These are phyloP conservation scores for Epinephelus moara DNA, from an alignment of 2,113 vertebrate genomes.

Conservation along the genomic window DNA sequence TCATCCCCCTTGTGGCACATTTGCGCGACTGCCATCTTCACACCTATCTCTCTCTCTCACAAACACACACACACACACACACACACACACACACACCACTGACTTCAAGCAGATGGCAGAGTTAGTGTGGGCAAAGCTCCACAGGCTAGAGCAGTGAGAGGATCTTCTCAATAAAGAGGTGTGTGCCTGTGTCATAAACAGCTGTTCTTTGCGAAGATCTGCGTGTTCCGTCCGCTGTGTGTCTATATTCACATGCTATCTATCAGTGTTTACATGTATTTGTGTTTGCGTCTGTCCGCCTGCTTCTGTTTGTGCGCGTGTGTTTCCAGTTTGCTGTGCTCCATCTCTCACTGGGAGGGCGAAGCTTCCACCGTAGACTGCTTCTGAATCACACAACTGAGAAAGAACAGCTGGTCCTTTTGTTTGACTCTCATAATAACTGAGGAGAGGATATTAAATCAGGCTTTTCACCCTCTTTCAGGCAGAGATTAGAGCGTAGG, in stretches of 20 bases:
- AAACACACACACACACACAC: constrained; percentile 9
- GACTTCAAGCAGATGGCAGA: constrained; percentile 72
- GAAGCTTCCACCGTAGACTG: background rate
- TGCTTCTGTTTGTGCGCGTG: background rate
- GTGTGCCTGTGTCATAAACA: constrained; percentile 24
- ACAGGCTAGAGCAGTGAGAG: constrained; percentile 27
- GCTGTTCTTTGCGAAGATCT: constrained; percentile 11
- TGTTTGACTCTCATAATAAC: background rate
- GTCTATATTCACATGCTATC: background rate
- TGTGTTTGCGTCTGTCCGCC: background rate
- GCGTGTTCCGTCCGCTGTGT: background rate
- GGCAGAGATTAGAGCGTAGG: background rate
- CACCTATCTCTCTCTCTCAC: constrained; percentile 6
- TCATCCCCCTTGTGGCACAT: constrained; percentile 38
- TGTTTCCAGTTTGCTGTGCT: constrained; percentile 18
- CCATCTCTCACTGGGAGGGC: constrained; percentile 11
- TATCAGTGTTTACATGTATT: background rate
- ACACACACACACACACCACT: constrained; percentile 37
- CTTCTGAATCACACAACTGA: background rate
- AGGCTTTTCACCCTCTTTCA: background rate
- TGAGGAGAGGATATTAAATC: constrained; percentile 1
- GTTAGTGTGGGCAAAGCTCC: constrained; percentile 24
- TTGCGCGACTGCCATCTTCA: constrained; percentile 34
- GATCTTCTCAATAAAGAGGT: constrained; percentile 11
- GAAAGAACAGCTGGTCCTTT: background rate